phyloP scores from a whole-genome alignment of 2,888 invertebrate genomes.

The Operophtera brumata region DNA sequence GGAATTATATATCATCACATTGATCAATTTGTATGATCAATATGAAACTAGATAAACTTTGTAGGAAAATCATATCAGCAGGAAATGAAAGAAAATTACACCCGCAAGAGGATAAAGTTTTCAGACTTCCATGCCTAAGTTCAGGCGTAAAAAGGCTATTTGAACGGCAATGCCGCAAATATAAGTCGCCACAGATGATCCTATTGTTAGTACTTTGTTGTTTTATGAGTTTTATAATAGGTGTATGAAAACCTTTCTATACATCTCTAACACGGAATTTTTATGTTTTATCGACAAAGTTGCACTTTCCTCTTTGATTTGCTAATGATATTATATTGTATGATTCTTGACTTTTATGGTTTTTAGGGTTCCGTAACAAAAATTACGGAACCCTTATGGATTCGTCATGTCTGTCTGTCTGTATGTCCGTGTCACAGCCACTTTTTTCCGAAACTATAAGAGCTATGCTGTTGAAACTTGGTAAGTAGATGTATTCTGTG shows the following conservation, averaged over 20 bases:
- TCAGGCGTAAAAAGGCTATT: conserved; percentile 22
- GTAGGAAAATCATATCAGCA: conserved; percentile 14
- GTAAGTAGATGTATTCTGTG: no score
- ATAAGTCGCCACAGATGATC: conserved; percentile 19
- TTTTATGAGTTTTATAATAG: conserved; percentile 17
- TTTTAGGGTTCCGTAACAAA: no score
- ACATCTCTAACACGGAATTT: background rate
- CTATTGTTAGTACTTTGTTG: conserved; percentile 23
- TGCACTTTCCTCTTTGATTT: no score
- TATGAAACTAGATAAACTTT: conserved; percentile 8
- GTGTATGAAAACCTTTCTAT: conserved; percentile 4
- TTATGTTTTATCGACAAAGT: no score
- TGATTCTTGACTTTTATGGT: no score
- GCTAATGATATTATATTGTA: no score
- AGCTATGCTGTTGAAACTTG: no score
- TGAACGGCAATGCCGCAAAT: no score
- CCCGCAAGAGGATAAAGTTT: conserved; percentile 14
- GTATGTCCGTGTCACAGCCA: no score
- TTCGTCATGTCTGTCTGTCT: no score
- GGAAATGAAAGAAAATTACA: conserved; percentile 18
- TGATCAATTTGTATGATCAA: background rate
- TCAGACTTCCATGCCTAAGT: conserved; percentile 22
- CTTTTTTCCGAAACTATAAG: no score
- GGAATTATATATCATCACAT: background rate
- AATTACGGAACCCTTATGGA: no score